phyloP scores from a whole-genome alignment of 2,888 invertebrate genomes.

The Acrobasis repandana region DNA sequence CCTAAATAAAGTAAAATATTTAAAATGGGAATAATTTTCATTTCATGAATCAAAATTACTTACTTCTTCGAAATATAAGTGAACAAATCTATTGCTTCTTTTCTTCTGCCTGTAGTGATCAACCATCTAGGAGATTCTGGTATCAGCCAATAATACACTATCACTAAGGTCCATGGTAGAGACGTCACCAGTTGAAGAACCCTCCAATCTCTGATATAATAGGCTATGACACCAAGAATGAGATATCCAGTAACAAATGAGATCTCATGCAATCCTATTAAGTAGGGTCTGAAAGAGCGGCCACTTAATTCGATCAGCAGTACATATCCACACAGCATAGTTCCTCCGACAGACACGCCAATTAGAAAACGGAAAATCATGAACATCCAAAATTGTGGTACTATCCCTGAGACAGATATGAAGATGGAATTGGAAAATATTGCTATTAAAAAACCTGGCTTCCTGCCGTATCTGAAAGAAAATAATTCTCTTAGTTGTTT shows the following conservation, averaged over 20 bases:
- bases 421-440: slow-evolving; percentile 82
- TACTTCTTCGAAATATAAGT: slow-evolving; percentile 83
- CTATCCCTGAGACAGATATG: slow-evolving; percentile 77
- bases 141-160: slow-evolving; percentile 86
- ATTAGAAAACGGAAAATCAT: slow-evolving; percentile 81
- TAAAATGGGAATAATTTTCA: too few species aligned
- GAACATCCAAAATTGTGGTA: slow-evolving; percentile 84
- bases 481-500: slow-evolving; percentile 41
- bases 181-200: slow-evolving; percentile 82
- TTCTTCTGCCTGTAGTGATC: slow-evolving; percentile 85
- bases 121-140: slow-evolving; percentile 93
- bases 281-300: slow-evolving; percentile 77
- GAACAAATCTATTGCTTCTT: slow-evolving; percentile 84
- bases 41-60: slow-evolving; percentile 29
- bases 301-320: slow-evolving; percentile 85
- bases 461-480: slow-evolving; percentile 84
- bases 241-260: slow-evolving; percentile 82
- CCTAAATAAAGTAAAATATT: too few species aligned
- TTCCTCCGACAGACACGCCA: slow-evolving; percentile 84
- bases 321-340: slow-evolving; percentile 86
- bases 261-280: slow-evolving; percentile 80
- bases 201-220: slow-evolving; percentile 84
- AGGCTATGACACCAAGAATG: slow-evolving; percentile 82
- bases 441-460: slow-evolving; percentile 83
- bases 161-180: slow-evolving; percentile 75